Evolutionary conservation across 2,888 invertebrate genomes (phyloP), one percentile per base, ranked within the genome.

Genomic region (Dioctria rufipes): DNA sequence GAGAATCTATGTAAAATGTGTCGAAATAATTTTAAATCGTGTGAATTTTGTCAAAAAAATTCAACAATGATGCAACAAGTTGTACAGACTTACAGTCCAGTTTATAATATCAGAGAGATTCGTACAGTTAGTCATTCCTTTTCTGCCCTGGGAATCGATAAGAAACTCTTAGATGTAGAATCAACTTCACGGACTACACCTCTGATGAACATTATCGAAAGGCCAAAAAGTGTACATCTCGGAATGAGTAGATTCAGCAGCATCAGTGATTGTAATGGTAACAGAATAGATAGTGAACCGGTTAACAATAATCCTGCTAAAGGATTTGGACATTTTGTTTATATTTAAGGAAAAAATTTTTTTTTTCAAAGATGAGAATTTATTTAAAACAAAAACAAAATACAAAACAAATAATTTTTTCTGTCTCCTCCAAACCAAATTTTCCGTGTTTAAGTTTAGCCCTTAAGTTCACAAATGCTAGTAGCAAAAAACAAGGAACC

Each of bases 101-200:
- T 89, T 0, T 89, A 89, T 81, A 89, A 89, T 83, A 88, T 89
- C 77, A 88, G 89, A 2, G 89, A 89, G 83, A 89, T 89, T 49
- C 87, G 89, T 80, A 88, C 89, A 0, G 85, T 86, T 0, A 85
- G 87, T 3, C 88, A 89, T 84, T 89, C 89, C 11, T 89, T 89
- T 85, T 89, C 89, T 49, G 86, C 89, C 60, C 84, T 89, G 81
- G 89, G 89, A 75, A 89, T 86, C 82, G 89, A 89, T 84, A 89
- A 89, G 83, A 89, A 89, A 81, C 83, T 89, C 25, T 83, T 89
- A 71, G 89, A 89, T 78, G 87, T 89, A 3, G 88, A 89, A 77
- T 83, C 86, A 42, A 42, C n/a, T 58, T 13, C 49, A 0, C 58
- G 75, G 42, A 42, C 46, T 8, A 9, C 86, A 78, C 25, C 25